A percentile compares a stretch with the other conserved stretches of the same genome.
phyloP scores from a whole-genome alignment of 2,797 vertebrate genomes.

The Phalanger gymnotis region DNA sequence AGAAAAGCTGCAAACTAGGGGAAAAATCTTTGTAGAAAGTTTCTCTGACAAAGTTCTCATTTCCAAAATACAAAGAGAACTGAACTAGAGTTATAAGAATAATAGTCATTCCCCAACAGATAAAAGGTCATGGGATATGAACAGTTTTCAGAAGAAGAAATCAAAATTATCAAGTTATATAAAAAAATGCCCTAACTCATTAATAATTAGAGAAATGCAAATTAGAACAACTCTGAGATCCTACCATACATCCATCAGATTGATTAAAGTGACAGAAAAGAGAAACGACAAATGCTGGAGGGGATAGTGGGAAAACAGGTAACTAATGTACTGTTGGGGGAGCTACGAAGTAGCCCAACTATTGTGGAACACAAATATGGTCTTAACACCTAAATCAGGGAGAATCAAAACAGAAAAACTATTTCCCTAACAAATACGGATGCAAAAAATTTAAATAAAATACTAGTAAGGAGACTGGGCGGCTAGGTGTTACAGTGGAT shows the following conservation, averaged over 20 bases:
- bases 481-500: neutral
- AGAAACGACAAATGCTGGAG: neutral
- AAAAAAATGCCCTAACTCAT: neutral
- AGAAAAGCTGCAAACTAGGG: neutral
- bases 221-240: neutral
- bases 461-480: neutral
- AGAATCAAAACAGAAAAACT: neutral
- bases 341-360: neutral
- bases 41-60: too few relatives aligned
- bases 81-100: neutral
- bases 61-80: too few relatives aligned
- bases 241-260: neutral
- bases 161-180: neutral
- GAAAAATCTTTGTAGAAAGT: too few relatives aligned
- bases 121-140: neutral
- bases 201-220: neutral
- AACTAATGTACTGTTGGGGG: neutral
- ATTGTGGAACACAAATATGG: neutral
- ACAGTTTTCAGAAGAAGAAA: neutral
- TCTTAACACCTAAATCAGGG: neutral
- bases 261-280: neutral
- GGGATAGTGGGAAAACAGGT: neutral
- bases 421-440: neutral
- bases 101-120: neutral
- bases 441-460: neutral